Conservation (phyloP, 2,888 invertebrate genomes). For the Leptinotarsa juncta region DNA sequence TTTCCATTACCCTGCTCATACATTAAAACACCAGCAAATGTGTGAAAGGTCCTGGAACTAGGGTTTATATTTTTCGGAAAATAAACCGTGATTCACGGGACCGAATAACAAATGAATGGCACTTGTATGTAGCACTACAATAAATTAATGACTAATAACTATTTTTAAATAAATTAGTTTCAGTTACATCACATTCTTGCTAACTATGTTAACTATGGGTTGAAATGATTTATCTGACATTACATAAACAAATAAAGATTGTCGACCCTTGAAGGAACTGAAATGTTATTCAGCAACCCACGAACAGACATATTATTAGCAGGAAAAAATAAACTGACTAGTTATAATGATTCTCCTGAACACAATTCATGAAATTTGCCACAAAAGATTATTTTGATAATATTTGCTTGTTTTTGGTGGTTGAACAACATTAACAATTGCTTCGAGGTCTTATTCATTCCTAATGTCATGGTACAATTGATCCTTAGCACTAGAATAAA, state of each 20-base stretch:
- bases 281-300: background rate
- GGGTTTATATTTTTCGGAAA: conserved; percentile 37
- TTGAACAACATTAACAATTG: too few species aligned
- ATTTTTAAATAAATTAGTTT: conserved; percentile 42
- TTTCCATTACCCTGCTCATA: background rate
- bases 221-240: conserved; percentile 11
- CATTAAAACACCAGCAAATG: background rate
- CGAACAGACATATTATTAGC: background rate
- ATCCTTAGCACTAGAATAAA: too few species aligned
- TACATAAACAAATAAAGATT: background rate
- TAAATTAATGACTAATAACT: conserved; percentile 37
- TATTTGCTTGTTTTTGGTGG: too few species aligned
- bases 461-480: too few species aligned
- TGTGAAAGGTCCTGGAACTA: conserved; percentile 51
- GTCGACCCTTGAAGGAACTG: background rate
- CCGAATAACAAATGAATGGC: conserved; percentile 42
- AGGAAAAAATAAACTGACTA: background rate
- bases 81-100: conserved; percentile 55
- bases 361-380: too few species aligned
- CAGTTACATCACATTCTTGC: conserved; percentile 41
- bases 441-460: too few species aligned
- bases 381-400: too few species aligned
- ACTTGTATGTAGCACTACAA: conserved; percentile 31
- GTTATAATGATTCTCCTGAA: background rate
- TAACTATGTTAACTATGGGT: background rate